A percentile compares a stretch with the other conserved stretches of the same genome.
Evolutionary conservation across 2,888 invertebrate species (phyloP).

Genomic region (Bibio marci): DNA sequence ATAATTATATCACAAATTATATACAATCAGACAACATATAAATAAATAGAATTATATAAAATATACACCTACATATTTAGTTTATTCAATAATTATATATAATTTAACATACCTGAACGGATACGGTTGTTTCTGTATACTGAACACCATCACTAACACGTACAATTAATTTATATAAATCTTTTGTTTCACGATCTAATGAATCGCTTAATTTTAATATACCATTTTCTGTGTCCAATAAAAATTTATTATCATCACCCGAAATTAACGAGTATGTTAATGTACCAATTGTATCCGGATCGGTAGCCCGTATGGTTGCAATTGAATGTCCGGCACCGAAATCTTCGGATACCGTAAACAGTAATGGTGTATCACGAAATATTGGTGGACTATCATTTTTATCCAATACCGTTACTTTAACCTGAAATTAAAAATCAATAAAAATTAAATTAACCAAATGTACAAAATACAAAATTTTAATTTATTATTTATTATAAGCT

Average conservation of each 20-base stretch:
- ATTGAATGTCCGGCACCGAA: constrained; percentile 64
- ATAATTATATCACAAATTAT: too few relatives aligned
- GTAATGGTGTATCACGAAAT: constrained; percentile 55
- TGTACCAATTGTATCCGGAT: constrained; percentile 70
- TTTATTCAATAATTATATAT: too few relatives aligned
- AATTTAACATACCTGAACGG: constrained; percentile 48
- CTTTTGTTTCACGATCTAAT: constrained; percentile 66
- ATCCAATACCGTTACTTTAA: constrained; percentile 69
- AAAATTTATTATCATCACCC: constrained; percentile 49
- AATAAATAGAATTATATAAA: too few relatives aligned
- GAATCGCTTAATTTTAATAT: constrained; percentile 57
- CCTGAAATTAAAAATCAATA: constrained; percentile 41
- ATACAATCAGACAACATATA: too few relatives aligned
- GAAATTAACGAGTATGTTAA: constrained; percentile 56
- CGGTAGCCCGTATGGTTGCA: constrained; percentile 59
- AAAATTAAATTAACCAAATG: constrained; percentile 3
- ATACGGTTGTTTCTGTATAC: constrained; percentile 58
- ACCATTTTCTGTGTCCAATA: constrained; percentile 53
- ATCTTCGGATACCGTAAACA: constrained; percentile 69
- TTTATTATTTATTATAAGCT: too few relatives aligned
- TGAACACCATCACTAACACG: constrained; percentile 82
- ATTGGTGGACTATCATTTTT: constrained; percentile 91
- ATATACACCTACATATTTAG: too few relatives aligned
- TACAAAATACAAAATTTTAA: too few relatives aligned
- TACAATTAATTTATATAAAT: constrained; percentile 60